Conservation (phyloP, 2,888 invertebrate species). For the Dynastes grantii region DNA sequence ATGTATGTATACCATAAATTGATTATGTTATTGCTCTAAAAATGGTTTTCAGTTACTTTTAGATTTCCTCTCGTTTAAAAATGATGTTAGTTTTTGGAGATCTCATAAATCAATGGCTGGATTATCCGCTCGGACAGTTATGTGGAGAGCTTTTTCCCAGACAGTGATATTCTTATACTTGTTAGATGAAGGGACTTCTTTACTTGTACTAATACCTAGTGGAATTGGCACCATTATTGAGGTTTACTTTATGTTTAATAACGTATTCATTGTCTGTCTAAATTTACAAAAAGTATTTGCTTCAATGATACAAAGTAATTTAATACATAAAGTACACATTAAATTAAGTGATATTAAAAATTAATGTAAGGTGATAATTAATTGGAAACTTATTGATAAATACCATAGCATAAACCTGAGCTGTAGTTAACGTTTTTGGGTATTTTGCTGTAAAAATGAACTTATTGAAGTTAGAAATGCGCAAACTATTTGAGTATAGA, state of each 20-base stretch:
- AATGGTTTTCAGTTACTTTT: constrained; percentile 84
- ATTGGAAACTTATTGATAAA: too few species aligned
- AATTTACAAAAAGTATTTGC: too few species aligned
- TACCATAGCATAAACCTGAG: too few species aligned
- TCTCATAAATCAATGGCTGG: constrained; percentile 89
- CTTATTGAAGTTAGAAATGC: too few species aligned
- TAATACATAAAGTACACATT: neutral
- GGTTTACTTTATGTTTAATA: constrained; percentile 70
- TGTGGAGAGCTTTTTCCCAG: constrained; percentile 97
- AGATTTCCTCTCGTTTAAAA: constrained; percentile 98
- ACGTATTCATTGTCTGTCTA: neutral
- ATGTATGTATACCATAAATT: constrained; percentile 78
- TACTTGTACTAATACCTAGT: constrained; percentile 89
- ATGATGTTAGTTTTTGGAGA: constrained; percentile 97
- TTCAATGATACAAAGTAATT: neutral
- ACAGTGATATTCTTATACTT: constrained; percentile 93
- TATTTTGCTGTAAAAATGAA: too few species aligned
- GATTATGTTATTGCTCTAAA: constrained; percentile 30
- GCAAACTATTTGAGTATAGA: too few species aligned
- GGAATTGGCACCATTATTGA: constrained; percentile 92
- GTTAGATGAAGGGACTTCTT: constrained; percentile 91
- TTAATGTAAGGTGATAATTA: too few species aligned
- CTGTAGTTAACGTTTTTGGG: too few species aligned
- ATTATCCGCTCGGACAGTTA: constrained; percentile 88
- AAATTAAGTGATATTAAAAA: too few species aligned